Conservation (phyloP, 2,888 invertebrate species). For the Polyploca ridens region DNA sequence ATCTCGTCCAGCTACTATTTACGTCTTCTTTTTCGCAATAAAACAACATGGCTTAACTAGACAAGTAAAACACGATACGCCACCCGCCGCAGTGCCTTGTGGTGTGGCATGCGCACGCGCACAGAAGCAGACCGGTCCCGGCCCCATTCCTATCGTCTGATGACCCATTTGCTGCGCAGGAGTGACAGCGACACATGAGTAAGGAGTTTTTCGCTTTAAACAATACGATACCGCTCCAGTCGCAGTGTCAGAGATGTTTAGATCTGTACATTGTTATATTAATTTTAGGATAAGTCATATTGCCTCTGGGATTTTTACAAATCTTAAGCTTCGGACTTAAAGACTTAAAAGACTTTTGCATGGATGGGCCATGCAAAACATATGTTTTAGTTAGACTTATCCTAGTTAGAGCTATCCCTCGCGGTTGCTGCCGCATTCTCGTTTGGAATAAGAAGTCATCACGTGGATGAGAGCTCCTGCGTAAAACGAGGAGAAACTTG, state of each 20-base stretch:
- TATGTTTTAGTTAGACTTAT: no score
- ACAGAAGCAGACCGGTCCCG: conserved; percentile 44
- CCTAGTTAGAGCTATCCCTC: no score
- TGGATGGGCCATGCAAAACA: no score
- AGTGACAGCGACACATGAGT: conserved; percentile 54
- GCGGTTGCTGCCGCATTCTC: no score
- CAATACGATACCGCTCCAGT: neutral
- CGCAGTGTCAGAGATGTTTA: neutral
- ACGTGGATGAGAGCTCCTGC: no score
- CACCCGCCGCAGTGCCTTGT: conserved; percentile 18
- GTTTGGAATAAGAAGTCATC: no score
- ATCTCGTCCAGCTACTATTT: conserved; percentile 1
- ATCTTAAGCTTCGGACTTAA: no score
- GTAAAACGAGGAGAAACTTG: no score
- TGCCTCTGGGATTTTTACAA: no score
- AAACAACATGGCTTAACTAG: conserved; percentile 1
- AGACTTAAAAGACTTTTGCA: no score
- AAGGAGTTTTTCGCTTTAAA: neutral
- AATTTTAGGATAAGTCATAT: no score
- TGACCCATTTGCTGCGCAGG: conserved; percentile 51
- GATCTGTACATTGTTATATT: no score
- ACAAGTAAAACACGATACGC: conserved; percentile 15
- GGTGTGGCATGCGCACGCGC: conserved; percentile 34
- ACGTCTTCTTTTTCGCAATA: conserved; percentile 2
- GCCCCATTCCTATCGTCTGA: conserved; percentile 55